Base-by-base conservation (phyloP, 2,797 vertebrate species). In the Gephyroberyx darwinii region DNA sequence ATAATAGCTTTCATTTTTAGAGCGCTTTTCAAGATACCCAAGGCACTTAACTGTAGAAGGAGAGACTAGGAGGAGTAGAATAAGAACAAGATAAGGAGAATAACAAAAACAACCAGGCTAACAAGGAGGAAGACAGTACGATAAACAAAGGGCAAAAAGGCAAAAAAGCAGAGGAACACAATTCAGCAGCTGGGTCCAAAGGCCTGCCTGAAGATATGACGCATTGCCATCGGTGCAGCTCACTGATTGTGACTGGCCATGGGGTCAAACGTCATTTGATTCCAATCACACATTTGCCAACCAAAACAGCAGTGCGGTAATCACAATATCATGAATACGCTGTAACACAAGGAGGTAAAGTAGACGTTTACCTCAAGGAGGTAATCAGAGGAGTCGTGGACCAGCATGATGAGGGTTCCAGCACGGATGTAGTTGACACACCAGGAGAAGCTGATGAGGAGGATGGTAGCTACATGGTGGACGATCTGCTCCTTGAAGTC, bases 381-480 rank as follows among this genome's bases (percentile, higher is more conserved):
- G 77, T 96, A 97, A 88, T 99, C 97, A 0, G 96, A 95, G n/a
- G 96, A 94, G 82, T 99, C 97, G 0, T 99, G 97, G 63, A 98
- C 87, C 58, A 96, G 94, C 96, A 98, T 96, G 91, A 98, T 95
- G 54, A 99, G 94, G 0, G 97, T 99, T 69, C 97, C 97, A 0
- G 96, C 96, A 0, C 97, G 94, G 79, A 98, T 93, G 77, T 98
- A 98, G 84, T 98, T 98, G 69, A 96, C 95, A 51, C 95, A 96
- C 97, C 97, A 99, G 61, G 97, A 99, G 91, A 99, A 99, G 86
- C 96, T 96, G 87, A 99, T 96, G 86, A 99, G 94, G 65, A 96
- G 91, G 88, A 99, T 98, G 61, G 97, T 98, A 35, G 97, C 96
- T 0, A 99, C 93, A 0, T 98, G 97, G 90, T 98, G 97, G 86